Conservation (phyloP, 2,113 vertebrate species). For the Otis tarda region DNA sequence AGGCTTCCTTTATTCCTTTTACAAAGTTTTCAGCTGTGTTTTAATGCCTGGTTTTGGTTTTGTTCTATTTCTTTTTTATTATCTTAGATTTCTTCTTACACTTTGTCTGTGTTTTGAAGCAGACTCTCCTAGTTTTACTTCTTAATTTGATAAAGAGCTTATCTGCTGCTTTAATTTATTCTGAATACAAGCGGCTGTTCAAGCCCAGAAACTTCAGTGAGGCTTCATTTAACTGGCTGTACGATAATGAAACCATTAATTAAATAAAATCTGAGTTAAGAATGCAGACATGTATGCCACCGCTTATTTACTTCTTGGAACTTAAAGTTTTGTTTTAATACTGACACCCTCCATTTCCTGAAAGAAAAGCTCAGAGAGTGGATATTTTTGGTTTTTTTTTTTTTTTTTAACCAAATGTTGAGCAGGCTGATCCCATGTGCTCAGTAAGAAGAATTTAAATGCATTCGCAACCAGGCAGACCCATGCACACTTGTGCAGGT, state of each 20-base stretch:
- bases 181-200: neutral
- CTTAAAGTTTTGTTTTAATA: neutral
- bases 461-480: neutral
- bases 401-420: neutral
- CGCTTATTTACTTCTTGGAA: neutral
- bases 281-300: neutral
- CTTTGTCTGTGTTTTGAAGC: neutral
- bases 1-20: constrained; percentile 8
- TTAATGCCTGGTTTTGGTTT: neutral
- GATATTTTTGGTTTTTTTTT: fast-evolving
- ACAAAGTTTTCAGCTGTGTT: neutral
- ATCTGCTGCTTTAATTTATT: neutral
- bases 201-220: neutral
- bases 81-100: neutral
- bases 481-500: fast-evolving
- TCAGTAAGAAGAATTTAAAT: neutral
- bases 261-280: neutral
- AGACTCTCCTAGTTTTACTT: neutral
- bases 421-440: neutral
- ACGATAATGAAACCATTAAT: neutral
- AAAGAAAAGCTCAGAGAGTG: neutral
- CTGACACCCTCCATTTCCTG: neutral
- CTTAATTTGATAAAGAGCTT: neutral
- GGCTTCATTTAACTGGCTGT: neutral
- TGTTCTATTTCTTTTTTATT: neutral